Evolutionary conservation across 2,888 invertebrate genomes (phyloP).

Genomic region (Drosophila hamatofila): DNA sequence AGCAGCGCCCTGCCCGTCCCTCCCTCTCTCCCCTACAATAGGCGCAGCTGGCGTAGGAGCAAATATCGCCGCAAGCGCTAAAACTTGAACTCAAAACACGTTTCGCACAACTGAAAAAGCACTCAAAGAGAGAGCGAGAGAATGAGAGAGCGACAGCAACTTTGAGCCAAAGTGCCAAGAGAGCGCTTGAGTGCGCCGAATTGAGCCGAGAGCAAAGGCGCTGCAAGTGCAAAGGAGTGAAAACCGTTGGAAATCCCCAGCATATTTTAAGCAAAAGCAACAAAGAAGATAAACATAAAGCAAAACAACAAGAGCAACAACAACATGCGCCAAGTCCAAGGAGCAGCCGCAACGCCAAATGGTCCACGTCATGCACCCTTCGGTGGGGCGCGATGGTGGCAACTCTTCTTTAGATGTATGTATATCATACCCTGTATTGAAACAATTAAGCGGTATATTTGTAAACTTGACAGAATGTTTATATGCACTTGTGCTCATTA

Average conservation of each 20-base stretch:
- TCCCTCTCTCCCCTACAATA: not conserved
- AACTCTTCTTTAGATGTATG: not conserved
- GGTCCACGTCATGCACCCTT: slow-evolving; percentile 51
- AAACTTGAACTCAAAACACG: slow-evolving; percentile 41
- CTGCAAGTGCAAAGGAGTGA: slow-evolving; percentile 14
- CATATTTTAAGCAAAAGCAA: slow-evolving; percentile 43
- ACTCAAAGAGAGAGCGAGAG: slow-evolving; percentile 39
- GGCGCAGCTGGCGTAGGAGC: slow-evolving; percentile 17
- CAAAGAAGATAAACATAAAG: slow-evolving; percentile 20
- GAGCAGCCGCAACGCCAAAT: slow-evolving; percentile 32
- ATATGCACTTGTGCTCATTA: not conserved
- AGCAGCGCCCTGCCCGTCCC: slow-evolving; percentile 6
- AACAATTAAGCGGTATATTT: not conserved
- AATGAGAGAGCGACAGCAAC: not conserved
- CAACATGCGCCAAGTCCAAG: slow-evolving; percentile 35
- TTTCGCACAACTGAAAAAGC: slow-evolving; percentile 24
- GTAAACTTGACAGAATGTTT: too few relatives aligned
- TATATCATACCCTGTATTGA: not conserved
- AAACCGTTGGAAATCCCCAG: slow-evolving; percentile 69
- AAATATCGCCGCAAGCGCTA: slow-evolving; percentile 13
- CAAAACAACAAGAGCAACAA: slow-evolving; percentile 21
- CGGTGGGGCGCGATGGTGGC: slow-evolving; percentile 26
- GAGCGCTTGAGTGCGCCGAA: not conserved
- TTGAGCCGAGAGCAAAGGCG: not conserved
- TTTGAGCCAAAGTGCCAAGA: not conserved